Base-by-base conservation (phyloP, 2,113 vertebrate genomes). In the Psephotus haematonotus region DNA sequence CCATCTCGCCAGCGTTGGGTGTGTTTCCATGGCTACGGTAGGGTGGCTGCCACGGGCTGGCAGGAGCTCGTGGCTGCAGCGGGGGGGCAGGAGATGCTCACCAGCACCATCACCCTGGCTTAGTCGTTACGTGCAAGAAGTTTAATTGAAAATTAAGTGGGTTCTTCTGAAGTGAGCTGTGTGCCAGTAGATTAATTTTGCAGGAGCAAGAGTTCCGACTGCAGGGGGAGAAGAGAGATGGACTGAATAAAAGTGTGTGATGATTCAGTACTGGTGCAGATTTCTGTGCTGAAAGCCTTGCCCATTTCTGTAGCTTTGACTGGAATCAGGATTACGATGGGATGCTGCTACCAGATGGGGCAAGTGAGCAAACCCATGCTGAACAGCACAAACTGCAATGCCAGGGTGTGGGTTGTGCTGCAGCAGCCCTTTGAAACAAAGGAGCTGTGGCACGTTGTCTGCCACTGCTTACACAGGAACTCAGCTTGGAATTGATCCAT, bases 1-100 rank as follows among this genome's bases (percentile, higher is more conserved):
- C 59, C 35, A 37, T 25, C 35, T 59, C 14, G 22, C 35, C 59
- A 37, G 59, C 24, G 24, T 37, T 37, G 86, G 44, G 81, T 1
- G 43, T 46, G 87, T 95, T 94, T 35, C 95, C 96, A 82, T 75
- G 88, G 93, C 27, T 29, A 62, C 77, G 28, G 44, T 18, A 27
- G 13, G 33, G 57, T 24, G 33, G 57, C 57, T 59, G 33, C 57
- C n/a, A 35, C 33, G 23, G 57, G 33, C 57, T 59, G 33, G 33
- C 13, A 23, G 57, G 33, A 59, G 57, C 57, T 10, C 6, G 2
- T 59, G 57, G 57, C 33, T 35, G 33, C 33, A 35, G 57, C 4
- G 33, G 13, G 57, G 55, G 33, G n/a, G 57, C 57, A 59, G 57
- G 33, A 59, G 22, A 9, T 24, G 57, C 57, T 59, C 9, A 59